Evolutionary conservation across 2,797 vertebrate species (phyloP).

Genomic region (Neosilurus mollespiculum): DNA sequence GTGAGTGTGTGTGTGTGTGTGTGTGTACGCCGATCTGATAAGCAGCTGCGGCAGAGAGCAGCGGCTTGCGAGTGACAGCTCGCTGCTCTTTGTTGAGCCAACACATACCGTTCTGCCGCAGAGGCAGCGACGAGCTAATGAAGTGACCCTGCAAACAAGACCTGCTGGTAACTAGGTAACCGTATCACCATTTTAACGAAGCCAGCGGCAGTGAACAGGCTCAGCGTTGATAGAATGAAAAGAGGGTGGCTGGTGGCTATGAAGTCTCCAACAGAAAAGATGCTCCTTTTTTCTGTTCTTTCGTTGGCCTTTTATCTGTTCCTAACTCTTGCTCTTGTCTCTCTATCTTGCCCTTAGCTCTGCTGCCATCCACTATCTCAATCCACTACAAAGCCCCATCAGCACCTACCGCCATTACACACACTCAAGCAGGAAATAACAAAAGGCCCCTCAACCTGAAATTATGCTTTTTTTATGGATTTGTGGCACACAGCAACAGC

Average conservation of each 20-base stretch:
- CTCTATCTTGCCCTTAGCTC: constrained; percentile 25
- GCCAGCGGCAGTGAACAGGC: constrained; percentile 30
- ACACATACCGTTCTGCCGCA: constrained; percentile 48
- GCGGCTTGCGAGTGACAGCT: constrained; percentile 46
- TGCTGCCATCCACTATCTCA: constrained; percentile 35
- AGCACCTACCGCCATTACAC: constrained; percentile 76
- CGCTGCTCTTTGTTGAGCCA: constrained; percentile 49
- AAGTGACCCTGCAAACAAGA: constrained; percentile 58
- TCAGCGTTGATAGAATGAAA: constrained; percentile 23
- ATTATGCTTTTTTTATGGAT: constrained; percentile 73
- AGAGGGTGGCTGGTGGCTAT: constrained; percentile 33
- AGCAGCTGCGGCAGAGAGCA: constrained; percentile 41
- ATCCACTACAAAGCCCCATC: constrained; percentile 42
- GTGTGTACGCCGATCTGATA: constrained; percentile 48
- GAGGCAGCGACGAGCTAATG: constrained; percentile 50
- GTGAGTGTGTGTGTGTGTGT: constrained; percentile 28
- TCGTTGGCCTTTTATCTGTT: constrained; percentile 30
- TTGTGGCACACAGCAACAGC: constrained; percentile 74
- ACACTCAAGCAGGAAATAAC: constrained; percentile 74
- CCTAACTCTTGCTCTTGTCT: constrained; percentile 15
- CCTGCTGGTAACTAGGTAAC: constrained; percentile 54
- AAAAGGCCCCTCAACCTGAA: constrained; percentile 78
- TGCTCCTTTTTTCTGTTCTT: background rate
- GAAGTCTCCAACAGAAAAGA: constrained; percentile 24
- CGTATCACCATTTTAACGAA: constrained; percentile 51